Base-by-base conservation (phyloP, 2,113 vertebrate genomes). In the Myiopsitta monachus region DNA sequence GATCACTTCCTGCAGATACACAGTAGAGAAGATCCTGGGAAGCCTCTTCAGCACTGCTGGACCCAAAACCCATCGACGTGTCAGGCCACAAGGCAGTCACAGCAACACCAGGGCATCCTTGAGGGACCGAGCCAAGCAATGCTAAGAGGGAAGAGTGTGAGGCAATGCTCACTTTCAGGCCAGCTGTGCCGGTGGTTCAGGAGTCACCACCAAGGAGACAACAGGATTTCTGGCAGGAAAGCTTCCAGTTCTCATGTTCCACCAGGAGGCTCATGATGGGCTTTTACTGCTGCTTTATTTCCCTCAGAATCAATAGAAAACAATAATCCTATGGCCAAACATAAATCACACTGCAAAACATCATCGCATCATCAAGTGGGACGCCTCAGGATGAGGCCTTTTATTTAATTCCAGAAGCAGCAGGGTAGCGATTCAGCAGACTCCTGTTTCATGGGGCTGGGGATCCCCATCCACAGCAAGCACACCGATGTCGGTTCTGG, bases 251-350 rank as follows among this genome's bases (percentile, higher is more conserved):
- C 76, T 51, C 78, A 13, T 4, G 6, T 52, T 91, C 76, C 68
- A 77, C 23, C 0, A 1, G 38, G 46, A 93, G 31, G 31, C 38
- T 82, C 9, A 5, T 8, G 52, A 79, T 52, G 36, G 54, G 78
- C 72, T 95, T 91, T 90, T 88, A 92, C 61, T 80, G 67, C 52
- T 75, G 74, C 54, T 61, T 91, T 79, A 67, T 75, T 57, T 92
- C 94, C 63, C 64, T 92, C 76, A 44, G 64, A 92, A 94, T 94
- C 94, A 90, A 87, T 72, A 86, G 78, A 52, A 94, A 96, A 76
- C 83, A 94, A 88, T 88, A 95, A 92, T 76, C 80, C 59, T 44
- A 69, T 0, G 0, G 39, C 57, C 38, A 85, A 59, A 72, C 75
- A 70, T 92, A 87, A 95, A 94, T 85, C 88, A 82, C 5, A 2